Base-by-base conservation (phyloP, 2,113 vertebrate species). In the Mus spicilegus region DNA sequence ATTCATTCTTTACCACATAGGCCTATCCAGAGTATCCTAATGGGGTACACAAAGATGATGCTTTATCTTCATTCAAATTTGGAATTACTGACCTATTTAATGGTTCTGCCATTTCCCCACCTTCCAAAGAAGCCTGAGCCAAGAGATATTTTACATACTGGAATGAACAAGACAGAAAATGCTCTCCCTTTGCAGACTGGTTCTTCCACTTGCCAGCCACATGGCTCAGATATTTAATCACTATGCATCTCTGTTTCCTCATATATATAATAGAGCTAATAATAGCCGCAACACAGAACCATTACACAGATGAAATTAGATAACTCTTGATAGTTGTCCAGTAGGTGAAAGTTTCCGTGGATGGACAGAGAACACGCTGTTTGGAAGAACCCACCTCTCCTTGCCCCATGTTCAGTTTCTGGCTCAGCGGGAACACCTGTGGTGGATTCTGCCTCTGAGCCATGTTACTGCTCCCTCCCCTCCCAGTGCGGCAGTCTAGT, bases 201-300 rank as follows among this genome's bases (percentile, higher is more conserved):
- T 87, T 87, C 33, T 95, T 93, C 80, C n/a, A 84, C 78, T 95
- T 85, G 58, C 12, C 70, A 51, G 69, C 28, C 51, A 0, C 63
- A 16, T 65, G 51, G 78, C 19, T 84, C n/a, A 90, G 42, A 90
- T 93, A 87, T 67, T 87, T 88, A 73, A 87, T 70, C 51, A 46
- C 91, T 77, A 30, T 63, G n/a, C 28, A 82, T 77, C 92, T 86
- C 78, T 36, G 75, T 91, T 96, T 93, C 33, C 30, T 86, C 73
- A 78, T 19, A 58, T 14, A 24, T 73, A 89, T 89, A 89, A 70
- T 20, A 78, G 22, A 54, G 10, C 76, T 69, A 91, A 84, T 91
- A 87, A 77, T 73, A 84, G 42, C 58, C 42, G 33, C 11, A 26
- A 19, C 28, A 51, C 8, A 70, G 75, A 92, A 70, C 3, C 28